These are phyloP conservation scores for Microctenopoma lineatum DNA, from an alignment of 2,797 vertebrate genomes.

Conservation along the genomic window DNA sequence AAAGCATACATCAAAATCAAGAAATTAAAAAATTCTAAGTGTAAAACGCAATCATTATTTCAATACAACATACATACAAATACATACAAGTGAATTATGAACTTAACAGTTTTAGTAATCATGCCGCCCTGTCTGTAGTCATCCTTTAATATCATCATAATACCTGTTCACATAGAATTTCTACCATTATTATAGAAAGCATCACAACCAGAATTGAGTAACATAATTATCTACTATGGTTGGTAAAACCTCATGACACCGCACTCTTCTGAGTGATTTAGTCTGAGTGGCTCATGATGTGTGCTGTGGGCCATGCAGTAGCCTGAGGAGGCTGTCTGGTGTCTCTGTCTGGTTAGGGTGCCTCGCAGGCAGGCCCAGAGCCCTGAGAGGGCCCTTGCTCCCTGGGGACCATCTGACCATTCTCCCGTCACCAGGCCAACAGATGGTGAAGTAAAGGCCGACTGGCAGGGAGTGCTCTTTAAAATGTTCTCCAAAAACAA, in stretches of 20 bases:
- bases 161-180: neutral
- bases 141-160: neutral
- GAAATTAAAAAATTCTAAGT: no score
- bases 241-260: neutral
- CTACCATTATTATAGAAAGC: neutral
- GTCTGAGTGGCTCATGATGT: conserved; percentile 11
- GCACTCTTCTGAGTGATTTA: conserved; percentile 3
- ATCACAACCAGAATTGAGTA: neutral
- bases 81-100: no score
- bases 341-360: conserved; percentile 55
- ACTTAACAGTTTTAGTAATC: no score
- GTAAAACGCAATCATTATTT: no score
- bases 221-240: neutral
- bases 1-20: no score
- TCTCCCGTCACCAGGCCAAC: conserved; percentile 43
- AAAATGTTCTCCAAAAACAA: conserved; percentile 48
- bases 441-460: conserved; percentile 60
- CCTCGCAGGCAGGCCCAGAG: conserved; percentile 58
- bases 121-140: no score
- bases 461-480: conserved; percentile 34
- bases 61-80: no score
- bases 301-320: conserved; percentile 29
- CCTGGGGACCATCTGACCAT: conserved; percentile 49
- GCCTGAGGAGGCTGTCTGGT: conserved; percentile 63
- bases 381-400: conserved; percentile 41